Conservation (phyloP, 2,888 invertebrate species). For the Argyresthia goedartella region DNA sequence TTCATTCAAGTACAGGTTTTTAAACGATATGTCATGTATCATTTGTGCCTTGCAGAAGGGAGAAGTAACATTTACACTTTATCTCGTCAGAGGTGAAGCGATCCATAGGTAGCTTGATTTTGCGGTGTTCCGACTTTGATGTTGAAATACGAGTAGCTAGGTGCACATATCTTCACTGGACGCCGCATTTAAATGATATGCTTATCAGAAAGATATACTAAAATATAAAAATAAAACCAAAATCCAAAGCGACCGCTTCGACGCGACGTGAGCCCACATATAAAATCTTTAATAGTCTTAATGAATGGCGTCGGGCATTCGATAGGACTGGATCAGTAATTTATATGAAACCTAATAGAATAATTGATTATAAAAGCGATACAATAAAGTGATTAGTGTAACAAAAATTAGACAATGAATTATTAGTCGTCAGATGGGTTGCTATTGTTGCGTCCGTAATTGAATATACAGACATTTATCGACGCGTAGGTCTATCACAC, state of each 20-base stretch:
- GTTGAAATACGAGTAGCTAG: too few relatives aligned
- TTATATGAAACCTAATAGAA: constrained; percentile 63
- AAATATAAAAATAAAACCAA: constrained; percentile 20
- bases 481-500: neutral
- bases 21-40: too few relatives aligned
- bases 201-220: constrained; percentile 19
- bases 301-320: constrained; percentile 49
- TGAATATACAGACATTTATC: constrained; percentile 7
- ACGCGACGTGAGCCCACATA: constrained; percentile 4
- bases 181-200: constrained; percentile 19
- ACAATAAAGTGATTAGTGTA: constrained; percentile 69
- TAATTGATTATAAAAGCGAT: constrained; percentile 67
- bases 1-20: too few relatives aligned
- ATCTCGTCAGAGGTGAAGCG: too few relatives aligned
- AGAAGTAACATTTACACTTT: too few relatives aligned
- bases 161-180: constrained; percentile 1
- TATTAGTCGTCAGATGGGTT: constrained; percentile 61
- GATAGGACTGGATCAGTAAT: constrained; percentile 45
- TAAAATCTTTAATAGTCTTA: constrained; percentile 15
- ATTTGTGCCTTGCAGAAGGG: too few relatives aligned
- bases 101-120: too few relatives aligned
- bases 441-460: constrained; percentile 42
- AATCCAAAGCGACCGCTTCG: constrained; percentile 23
- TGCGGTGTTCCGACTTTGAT: too few relatives aligned
- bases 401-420: constrained; percentile 69